Percentiles rank a stretch among this genome's conserved stretches.
These are phyloP conservation scores for Sympetrum striolatum DNA, from an alignment of 2,888 invertebrate species.

Conservation along the genomic window DNA sequence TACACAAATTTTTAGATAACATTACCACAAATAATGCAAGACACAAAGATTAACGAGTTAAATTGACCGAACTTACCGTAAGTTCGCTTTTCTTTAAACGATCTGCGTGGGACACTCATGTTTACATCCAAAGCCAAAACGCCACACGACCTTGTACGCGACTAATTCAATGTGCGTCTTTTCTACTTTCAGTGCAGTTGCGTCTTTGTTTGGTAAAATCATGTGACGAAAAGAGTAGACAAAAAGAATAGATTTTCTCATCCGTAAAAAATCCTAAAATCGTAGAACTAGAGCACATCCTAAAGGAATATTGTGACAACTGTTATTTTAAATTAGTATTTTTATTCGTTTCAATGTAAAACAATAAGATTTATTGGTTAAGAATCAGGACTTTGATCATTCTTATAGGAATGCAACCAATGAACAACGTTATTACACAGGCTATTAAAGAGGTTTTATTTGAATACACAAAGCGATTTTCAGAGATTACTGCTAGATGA, in stretches of 20 bases:
- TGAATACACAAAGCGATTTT: not conserved
- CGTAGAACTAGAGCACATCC: not conserved
- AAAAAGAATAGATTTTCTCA: not conserved
- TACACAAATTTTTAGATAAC: no score
- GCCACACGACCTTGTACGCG: not conserved
- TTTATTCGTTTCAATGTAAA: not conserved
- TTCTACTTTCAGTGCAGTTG: not conserved
- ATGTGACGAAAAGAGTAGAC: not conserved
- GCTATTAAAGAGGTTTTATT: not conserved
- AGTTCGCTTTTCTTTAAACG: constrained; percentile 53
- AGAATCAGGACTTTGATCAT: not conserved
- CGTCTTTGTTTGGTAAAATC: constrained; percentile 10
- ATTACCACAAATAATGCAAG: no score
- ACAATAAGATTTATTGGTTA: not conserved
- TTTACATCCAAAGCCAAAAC: not conserved
- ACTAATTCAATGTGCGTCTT: not conserved
- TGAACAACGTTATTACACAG: constrained; percentile 18
- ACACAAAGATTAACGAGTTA: not conserved
- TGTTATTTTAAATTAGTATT: not conserved
- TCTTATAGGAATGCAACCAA: constrained; percentile 15
- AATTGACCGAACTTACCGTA: constrained; percentile 50
- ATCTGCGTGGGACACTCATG: constrained; percentile 46
- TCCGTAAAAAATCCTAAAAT: not conserved
- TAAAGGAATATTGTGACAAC: not conserved
- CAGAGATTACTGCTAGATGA: not conserved